phyloP scores from a whole-genome alignment of 1,140 invertebrate genomes.

The Psix sp. region DNA sequence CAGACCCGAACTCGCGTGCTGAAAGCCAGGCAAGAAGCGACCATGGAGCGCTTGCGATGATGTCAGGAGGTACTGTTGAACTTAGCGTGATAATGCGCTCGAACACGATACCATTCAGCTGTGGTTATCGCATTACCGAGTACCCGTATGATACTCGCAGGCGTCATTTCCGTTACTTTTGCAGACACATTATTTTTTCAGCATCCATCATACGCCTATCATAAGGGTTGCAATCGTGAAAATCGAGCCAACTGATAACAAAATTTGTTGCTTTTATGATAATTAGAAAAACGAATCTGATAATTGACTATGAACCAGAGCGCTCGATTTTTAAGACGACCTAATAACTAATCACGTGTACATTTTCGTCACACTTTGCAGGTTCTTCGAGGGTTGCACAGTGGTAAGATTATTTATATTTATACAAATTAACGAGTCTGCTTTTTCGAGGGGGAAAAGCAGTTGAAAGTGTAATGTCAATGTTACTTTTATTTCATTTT shows the following conservation, averaged over 20 bases:
- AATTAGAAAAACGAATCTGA: too few relatives aligned
- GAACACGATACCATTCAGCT: constrained; percentile 27
- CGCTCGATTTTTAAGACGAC: too few relatives aligned
- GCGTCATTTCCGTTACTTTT: constrained; percentile 29
- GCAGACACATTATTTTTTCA: constrained; percentile 38
- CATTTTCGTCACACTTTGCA: too few relatives aligned
- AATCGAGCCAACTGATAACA: constrained; percentile 1
- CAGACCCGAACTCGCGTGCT: not conserved
- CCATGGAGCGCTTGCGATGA: constrained; percentile 41
- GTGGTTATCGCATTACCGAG: constrained; percentile 31
- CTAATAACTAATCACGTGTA: too few relatives aligned
- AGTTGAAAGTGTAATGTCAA: constrained; percentile 67
- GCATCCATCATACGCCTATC: constrained; percentile 28
- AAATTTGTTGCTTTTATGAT: too few relatives aligned
- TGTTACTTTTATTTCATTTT: constrained; percentile 21
- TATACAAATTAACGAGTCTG: constrained; percentile 64
- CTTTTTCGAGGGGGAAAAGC: constrained; percentile 78
- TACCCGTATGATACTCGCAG: constrained; percentile 12
- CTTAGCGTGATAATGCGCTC: constrained; percentile 60
- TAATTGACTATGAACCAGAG: too few relatives aligned
- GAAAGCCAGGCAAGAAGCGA: constrained; percentile 53
- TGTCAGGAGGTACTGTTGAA: constrained; percentile 68
- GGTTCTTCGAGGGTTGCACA: constrained; percentile 10
- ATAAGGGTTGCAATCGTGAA: constrained; percentile 1
- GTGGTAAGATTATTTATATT: constrained; percentile 70